Conservation (phyloP, 2,113 vertebrate genomes). For the Ardeotis arabs region DNA sequence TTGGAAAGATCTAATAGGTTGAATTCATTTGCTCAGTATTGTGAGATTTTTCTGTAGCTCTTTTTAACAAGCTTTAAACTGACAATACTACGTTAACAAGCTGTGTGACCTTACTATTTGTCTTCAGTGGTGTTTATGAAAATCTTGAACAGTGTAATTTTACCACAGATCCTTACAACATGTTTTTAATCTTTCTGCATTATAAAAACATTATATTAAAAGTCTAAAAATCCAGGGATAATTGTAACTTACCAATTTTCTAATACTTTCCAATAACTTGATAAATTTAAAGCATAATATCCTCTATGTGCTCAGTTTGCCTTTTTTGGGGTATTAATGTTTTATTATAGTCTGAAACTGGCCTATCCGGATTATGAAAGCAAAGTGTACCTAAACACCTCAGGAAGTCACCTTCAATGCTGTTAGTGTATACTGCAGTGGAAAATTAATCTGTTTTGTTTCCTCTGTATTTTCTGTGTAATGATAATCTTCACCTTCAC, state of each 20-base stretch:
- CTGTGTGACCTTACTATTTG: neutral
- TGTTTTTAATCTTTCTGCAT: neutral
- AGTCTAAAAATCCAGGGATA: neutral
- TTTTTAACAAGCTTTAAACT: neutral
- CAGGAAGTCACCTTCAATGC: neutral
- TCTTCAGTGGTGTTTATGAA: conserved; percentile 15
- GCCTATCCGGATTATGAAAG: neutral
- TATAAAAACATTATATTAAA: neutral
- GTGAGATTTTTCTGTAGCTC: neutral
- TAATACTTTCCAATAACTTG: neutral
- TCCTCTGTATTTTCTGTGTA: neutral
- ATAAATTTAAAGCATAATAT: neutral
- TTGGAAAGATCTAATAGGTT: neutral
- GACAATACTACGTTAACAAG: neutral
- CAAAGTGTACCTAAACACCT: neutral
- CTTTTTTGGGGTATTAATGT: neutral
- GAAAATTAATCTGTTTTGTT: neutral
- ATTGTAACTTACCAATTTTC: neutral
- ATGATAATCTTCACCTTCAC: neutral
- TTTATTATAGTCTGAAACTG: neutral
- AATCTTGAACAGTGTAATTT: neutral
- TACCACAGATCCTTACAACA: neutral
- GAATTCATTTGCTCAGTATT: neutral
- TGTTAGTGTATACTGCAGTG: neutral
- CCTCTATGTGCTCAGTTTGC: neutral